phyloP scores from a whole-genome alignment of 2,797 vertebrate species.

The Eurystomus glaucurus region DNA sequence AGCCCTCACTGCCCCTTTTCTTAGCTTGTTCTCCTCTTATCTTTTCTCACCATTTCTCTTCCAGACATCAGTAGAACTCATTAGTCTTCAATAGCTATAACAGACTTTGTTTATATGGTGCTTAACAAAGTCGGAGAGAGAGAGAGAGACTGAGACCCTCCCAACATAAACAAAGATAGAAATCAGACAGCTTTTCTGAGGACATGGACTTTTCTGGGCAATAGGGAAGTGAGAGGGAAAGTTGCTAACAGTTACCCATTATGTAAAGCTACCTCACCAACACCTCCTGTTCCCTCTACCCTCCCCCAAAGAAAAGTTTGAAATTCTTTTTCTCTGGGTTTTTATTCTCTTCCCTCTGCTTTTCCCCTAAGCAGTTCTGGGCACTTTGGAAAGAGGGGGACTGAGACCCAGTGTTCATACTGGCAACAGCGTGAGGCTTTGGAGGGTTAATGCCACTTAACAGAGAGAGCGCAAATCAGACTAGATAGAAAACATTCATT shows the following conservation, averaged over 20 bases:
- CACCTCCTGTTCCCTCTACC: not conserved
- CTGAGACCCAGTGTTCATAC: not conserved
- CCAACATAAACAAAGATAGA: not conserved
- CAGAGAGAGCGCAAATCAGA: not conserved
- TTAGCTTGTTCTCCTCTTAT: not conserved
- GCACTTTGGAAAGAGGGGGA: not conserved
- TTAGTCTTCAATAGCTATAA: not conserved
- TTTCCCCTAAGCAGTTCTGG: not conserved
- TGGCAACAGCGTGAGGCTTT: not conserved
- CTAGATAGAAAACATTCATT: not conserved
- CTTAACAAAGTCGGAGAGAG: not conserved
- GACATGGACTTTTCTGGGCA: not conserved
- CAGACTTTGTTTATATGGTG: conserved; percentile 3
- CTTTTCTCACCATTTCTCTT: conserved; percentile 39
- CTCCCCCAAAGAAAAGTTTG: not conserved
- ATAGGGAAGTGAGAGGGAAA: not conserved
- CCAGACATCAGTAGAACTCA: conserved; percentile 8
- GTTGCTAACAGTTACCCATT: not conserved
- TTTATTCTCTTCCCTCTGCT: not conserved
- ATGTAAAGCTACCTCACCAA: not conserved
- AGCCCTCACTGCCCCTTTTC: not conserved
- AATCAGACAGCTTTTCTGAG: not conserved
- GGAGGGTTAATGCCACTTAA: not conserved
- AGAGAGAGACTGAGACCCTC: not conserved
- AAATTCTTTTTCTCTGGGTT: not conserved